Base-by-base conservation (phyloP, 2,888 invertebrate species). In the Gisinianus flammeolus region DNA sequence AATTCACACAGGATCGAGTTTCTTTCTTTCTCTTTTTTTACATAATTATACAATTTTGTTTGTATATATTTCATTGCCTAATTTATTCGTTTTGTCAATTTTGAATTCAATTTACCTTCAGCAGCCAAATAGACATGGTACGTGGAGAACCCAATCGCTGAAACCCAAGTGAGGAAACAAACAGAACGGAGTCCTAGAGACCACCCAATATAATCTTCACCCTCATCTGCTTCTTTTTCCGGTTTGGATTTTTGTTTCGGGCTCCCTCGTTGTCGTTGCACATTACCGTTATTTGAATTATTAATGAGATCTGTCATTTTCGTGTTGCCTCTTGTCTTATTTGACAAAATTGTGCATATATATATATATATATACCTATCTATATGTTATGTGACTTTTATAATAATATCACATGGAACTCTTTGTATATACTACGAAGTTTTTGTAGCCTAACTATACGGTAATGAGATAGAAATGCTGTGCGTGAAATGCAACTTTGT, bases 131-230 rank as follows among this genome's bases (percentile, higher is more conserved):
- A 88, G 83, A 91, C 88, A 84, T 88, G 88, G 84, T 89, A 90
- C 74, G 91, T 87, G 2, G 90, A 89, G 87, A 89, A 91, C 76
- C 89, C 85, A 83, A 91, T 90, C 28, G 89, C 89, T 52, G 86
- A 85, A 68, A 86, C 89, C 91, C 92, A 92, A 1, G 28, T 19
- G 22, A 54, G 5, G 24, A 33, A 19, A 8, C 10, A 28, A 10
- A 24, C 28, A 4, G 12, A 12, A 4, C 62, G 62, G 54, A 54
- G 6, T 16, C 5, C 54, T 12, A 4, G 12, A 64, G 26, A 4
- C 4, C 22, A 12, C 5, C 4, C 6, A 64, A 64, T 64, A 2
- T 26, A 4, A 24, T 12, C 12, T 12, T 64, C 62, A 6, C 26
- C 26, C 5, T 64, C 62, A n/a, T 64, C 62, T 6, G 16, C 54